Evolutionary conservation across 2,888 invertebrate species (phyloP).

Genomic region (Heliconius sara): DNA sequence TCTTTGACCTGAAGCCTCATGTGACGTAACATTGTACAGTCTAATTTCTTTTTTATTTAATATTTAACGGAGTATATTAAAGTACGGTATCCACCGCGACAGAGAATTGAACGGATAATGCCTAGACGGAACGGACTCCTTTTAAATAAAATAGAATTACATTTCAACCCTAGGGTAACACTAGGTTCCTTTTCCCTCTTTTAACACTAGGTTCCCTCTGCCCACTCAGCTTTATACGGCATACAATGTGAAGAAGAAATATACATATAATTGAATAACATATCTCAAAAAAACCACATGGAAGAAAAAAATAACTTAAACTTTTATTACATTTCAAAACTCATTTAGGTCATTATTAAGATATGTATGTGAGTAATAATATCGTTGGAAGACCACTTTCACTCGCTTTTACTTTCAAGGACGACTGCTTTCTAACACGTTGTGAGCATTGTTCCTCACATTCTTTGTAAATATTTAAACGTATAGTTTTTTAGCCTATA

Average conservation of each 20-base stretch:
- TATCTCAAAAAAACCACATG: no score
- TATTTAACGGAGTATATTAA: neutral
- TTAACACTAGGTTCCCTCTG: no score
- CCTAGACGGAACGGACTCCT: no score
- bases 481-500: neutral
- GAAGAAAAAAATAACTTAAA: neutral
- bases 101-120: no score
- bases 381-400: constrained; percentile 43
- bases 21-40: neutral
- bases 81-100: neutral
- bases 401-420: constrained; percentile 48
- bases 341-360: constrained; percentile 28
- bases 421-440: constrained; percentile 49
- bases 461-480: neutral
- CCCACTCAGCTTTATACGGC: no score
- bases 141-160: no score
- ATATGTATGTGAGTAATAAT: constrained; percentile 28
- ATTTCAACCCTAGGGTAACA: no score
- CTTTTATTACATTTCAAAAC: neutral
- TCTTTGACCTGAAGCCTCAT: constrained; percentile 30
- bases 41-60: neutral
- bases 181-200: no score
- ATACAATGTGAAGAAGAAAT: no score
- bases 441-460: constrained; percentile 25
- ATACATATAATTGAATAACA: no score